These are phyloP conservation scores for Progne subis DNA, from an alignment of 2,113 vertebrate genomes.

Conservation along the genomic window DNA sequence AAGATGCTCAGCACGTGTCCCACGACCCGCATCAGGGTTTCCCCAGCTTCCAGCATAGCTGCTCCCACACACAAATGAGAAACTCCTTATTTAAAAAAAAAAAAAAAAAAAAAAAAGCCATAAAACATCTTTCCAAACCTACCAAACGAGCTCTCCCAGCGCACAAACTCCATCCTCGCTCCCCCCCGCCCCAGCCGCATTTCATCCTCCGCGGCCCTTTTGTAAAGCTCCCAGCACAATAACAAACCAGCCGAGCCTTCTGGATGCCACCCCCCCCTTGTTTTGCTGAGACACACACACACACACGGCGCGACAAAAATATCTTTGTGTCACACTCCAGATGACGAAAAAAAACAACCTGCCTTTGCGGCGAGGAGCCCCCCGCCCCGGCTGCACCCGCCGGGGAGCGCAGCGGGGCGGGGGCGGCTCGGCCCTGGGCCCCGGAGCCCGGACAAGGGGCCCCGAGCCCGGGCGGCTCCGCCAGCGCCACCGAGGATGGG, in stretches of 20 bases:
- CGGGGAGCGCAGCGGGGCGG: neutral
- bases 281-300: neutral
- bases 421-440: neutral
- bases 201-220: neutral
- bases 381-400: neutral
- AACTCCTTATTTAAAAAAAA: neutral
- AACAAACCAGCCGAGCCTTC: slow-evolving; percentile 19
- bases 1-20: neutral
- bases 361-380: neutral
- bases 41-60: neutral
- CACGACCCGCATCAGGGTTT: neutral
- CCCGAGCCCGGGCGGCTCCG: neutral
- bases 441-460: neutral
- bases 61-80: neutral
- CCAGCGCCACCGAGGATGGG: neutral
- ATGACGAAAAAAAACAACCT: neutral
- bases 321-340: slow-evolving; percentile 37
- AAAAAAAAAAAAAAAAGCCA: neutral
- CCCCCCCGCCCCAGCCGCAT: neutral
- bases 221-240: neutral
- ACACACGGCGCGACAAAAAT: slow-evolving; percentile 10
- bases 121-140: neutral
- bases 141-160: neutral
- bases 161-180: neutral
- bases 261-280: neutral